Base-by-base conservation (phyloP, 2,888 invertebrate genomes). In the Oegoconia quadripuncta region DNA sequence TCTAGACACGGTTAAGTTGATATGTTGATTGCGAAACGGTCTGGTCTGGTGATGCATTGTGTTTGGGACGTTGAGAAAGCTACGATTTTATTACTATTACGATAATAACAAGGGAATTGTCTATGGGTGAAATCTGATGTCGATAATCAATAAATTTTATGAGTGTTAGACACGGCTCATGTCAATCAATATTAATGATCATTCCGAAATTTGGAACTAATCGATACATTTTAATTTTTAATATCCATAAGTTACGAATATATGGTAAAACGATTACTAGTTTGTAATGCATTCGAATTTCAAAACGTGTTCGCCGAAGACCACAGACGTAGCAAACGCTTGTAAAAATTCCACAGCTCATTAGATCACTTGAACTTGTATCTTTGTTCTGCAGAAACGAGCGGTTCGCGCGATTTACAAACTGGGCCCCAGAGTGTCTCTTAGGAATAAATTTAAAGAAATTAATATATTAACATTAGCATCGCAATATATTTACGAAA, bases 1-100 rank as follows among this genome's bases (percentile, higher is more conserved):
- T 84, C 86, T 84, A 86, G 84, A 84, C 68, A 83, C 83, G 83
- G 75, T 75, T 72, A 70, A 74, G 75, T 75, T 80, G 79, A 82
- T 82, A 75, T 79, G 80, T 77, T 79, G 79, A 82, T 83, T 81
- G 76, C 75, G 64, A 76, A 77, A 79, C 67, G 66, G 64, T 67
- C 59, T 58, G 52, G 61, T 52, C 53, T 61, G 63, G 56, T 59
- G 72, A 71, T 65, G 73, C 70, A 77, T 76, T 80, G 76, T 74
- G 34, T 23, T n/a, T 25, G 2, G 11, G 18, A 22, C 28, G 66
- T 71, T 67, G 60, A 65, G 77, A 80, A 77, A 83, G 77, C 71
- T 56, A 63, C 45, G 41, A 55, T 69, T 71, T 75, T 74, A 74
- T 71, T 63, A 64, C 59, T 65, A 62, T 69, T 65, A 68, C 64